Evolutionary conservation across 2,113 vertebrate species (phyloP), one percentile per base, ranked within the genome.

Genomic region (Pogonocichla stellata): DNA sequence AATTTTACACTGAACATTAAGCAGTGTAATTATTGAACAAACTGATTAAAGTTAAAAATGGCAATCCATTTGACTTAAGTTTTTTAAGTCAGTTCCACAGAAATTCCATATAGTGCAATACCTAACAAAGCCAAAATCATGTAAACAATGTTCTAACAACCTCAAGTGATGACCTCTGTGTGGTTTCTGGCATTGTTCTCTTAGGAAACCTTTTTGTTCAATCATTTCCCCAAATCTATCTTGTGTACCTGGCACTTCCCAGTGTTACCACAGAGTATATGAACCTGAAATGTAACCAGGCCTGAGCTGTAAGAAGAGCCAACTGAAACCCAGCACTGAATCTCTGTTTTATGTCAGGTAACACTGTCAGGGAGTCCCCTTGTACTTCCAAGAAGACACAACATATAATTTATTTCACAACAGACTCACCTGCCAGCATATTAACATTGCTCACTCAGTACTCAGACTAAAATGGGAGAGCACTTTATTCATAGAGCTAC

Each of bases 1-100:
- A 29, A 91, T 88, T 92, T 90, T 92, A 95, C 92, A 36, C 93
- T 91, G 65, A 96, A 86, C 16, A 94, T 66, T 75, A 92, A 60
- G 58, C 77, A 88, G 88, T 86, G 90, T 83, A 92, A 92, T 71
- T 86, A 92, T 13, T 43, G 56, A 82, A 64, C 40, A 90, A 92
- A 80, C 29, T 22, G 42, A 89, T 25, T 77, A 36, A 50, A 71
- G 40, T 60, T 84, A 72, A 92, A 91, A 92, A 89, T 8, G 8
- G 29, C 18, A 88, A 83, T 80, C 48, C 57, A 80, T 51, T 48
- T 66, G 14, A 92, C 8, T 17, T 19, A 62, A 75, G 34, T 28
- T 89, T 93, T 54, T 66, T 5, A 85, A 88, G 50, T 34, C 45
- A 78, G 19, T 65, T 80, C 28, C 4, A 6, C 58, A 65, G 42